Evolutionary conservation across 2,888 invertebrate genomes (phyloP), one percentile per base, ranked within the genome.

Genomic region (Agrotis segetum): DNA sequence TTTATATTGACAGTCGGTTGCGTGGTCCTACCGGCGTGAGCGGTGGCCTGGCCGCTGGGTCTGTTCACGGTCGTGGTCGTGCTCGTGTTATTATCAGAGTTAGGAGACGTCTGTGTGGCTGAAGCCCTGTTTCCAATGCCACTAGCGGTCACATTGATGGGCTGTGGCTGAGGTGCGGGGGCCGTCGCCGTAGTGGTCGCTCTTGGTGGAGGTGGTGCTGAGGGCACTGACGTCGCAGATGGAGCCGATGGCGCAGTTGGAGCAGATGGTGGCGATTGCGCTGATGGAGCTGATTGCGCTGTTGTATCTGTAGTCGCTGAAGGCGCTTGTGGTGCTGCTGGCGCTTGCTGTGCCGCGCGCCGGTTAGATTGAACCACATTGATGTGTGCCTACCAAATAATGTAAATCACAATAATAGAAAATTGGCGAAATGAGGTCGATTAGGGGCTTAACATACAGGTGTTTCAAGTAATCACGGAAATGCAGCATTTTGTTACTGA

Each of bases 361-460:
- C 89, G 89, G 59, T 86, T 88, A 3, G 91, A 77, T 49, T 92
- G 92, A 21, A 92, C 87, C 62, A 93, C 91, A 77, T 93, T 94
- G 49, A 94, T 91, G 50, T 93, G 93, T 11, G 92, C 90, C 92
- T 94, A 83, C 11, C 40, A 40, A 73, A 53, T 5, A 67, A 24
- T 40, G 2, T 19, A 19, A 49, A 50, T 5, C 2, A 49, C 47
- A 59, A 40, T 19, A 46, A 17, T 19, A 7, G 19, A n/a, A 16
- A n/a, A 56, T 44, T 29, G 9, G 16, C 29, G 5, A 40, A 53
- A 40, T 62, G 1, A 19, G 4, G 11, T 19, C 4, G 11, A 50
- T 11, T 17, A 50, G 53, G 3, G 44, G 1, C n/a, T 21, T 52
- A 47, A 13, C 24, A 53, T n/a, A 60, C 11, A 44, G 44, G n/a